Base-by-base conservation (phyloP, 2,888 invertebrate species). In the Barypeithes pellucidus region DNA sequence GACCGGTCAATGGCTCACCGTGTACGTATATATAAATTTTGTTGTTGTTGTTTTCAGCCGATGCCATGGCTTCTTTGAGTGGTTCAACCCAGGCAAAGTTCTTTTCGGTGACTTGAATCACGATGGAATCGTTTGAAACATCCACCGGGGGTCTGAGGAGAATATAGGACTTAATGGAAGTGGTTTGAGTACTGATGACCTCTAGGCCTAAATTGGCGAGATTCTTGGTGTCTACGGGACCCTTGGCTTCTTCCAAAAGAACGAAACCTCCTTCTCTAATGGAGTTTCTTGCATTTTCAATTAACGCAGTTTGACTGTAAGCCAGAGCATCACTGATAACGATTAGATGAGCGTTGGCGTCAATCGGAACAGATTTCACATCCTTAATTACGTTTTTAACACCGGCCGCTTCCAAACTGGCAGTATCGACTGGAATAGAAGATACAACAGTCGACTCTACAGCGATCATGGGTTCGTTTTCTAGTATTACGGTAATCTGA, bases 51-150 rank as follows among this genome's bases (percentile, higher is more conserved):
- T 85, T 84, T 82, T 92, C 90, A 61, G 91, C 88, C 72, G 90
- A 90, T 75, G 90, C 90, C 84, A 98, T 82, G 0, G 93, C 91
- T 0, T 88, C 89, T 84, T 97, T 97, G 41, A 98, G 87, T 9
- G 88, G 86, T 59, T 95, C 94, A 59, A 98, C 91, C 97, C 97
- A 98, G 1, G 85, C 85, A 86, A 91, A 95, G 81, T 89, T 88
- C 72, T 89, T 90, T 81, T 94, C 94, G 0, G 91, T 90, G 22
- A 94, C 87, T 76, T 91, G 88, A 1, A 96, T 86, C 0, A 94
- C 87, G n/a, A 88, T 86, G 11, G 83, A 77, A 47, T 83, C 84
- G 0, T 81, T 62, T 3, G 87, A 86, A 76, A 85, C 77, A 60
- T 82, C 82, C 24, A 86, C 82, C 0, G 81, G 80, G 80, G 90